These are phyloP conservation scores for Cygnus atratus DNA, from an alignment of 2,113 vertebrate genomes.

Conservation along the genomic window DNA sequence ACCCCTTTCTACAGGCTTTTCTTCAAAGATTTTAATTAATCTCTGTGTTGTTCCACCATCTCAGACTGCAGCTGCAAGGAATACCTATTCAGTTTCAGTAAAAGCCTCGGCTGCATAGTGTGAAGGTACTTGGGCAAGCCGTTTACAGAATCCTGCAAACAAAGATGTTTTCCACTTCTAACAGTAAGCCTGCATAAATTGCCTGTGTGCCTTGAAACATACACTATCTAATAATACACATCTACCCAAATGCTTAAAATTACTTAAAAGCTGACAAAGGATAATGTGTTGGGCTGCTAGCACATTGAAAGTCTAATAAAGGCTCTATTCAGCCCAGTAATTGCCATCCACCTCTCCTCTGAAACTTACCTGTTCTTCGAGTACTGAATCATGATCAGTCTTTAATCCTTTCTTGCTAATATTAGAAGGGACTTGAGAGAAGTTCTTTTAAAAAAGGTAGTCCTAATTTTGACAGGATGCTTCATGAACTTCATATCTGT, in stretches of 20 bases:
- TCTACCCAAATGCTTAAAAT: neutral
- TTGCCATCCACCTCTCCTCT: neutral
- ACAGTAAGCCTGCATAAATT: neutral
- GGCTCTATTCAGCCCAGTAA: neutral
- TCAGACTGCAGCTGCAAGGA: neutral
- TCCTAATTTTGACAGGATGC: neutral
- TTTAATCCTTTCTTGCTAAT: neutral
- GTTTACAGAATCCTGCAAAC: neutral
- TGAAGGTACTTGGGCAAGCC: neutral
- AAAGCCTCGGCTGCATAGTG: neutral
- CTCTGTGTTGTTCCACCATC: neutral
- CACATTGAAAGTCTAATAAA: neutral
- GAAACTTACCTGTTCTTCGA: neutral
- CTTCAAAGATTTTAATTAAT: neutral
- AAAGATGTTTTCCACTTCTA: neutral
- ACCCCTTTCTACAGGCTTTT: neutral
- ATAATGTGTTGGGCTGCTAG: neutral
- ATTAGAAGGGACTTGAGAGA: neutral
- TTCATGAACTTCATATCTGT: neutral
- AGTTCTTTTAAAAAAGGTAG: neutral
- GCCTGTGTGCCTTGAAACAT: neutral
- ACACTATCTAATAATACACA: neutral
- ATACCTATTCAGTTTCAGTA: neutral
- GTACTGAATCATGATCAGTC: neutral
- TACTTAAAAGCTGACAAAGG: neutral